These are phyloP conservation scores for Diarsia rubi DNA, from an alignment of 2,888 invertebrate species.

Conservation along the genomic window DNA sequence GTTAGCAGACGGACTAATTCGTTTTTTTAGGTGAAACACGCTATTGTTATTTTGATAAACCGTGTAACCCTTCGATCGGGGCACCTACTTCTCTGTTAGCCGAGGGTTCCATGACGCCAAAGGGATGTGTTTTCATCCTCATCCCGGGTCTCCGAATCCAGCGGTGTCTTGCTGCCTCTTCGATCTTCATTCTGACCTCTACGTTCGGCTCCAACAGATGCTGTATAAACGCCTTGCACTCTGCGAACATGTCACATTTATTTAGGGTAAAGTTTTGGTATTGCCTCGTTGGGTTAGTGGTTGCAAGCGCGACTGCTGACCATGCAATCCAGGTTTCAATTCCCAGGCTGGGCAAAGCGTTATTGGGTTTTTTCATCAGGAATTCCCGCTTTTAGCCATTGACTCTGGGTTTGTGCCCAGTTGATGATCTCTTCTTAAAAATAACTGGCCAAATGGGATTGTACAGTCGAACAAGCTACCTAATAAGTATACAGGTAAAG, in stretches of 20 bases:
- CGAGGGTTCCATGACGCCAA: constrained; percentile 79
- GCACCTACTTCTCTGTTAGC: constrained; percentile 79
- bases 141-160: constrained; percentile 91
- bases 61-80: not conserved
- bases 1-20: too few relatives aligned
- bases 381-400: not conserved
- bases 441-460: not conserved
- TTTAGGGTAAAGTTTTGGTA: not conserved
- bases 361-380: not conserved
- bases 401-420: not conserved
- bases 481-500: too few relatives aligned
- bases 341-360: not conserved
- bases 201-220: constrained; percentile 90
- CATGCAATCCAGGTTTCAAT: not conserved
- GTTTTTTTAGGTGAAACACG: too few relatives aligned
- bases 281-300: not conserved
- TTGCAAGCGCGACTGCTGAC: too few relatives aligned
- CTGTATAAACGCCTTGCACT: constrained; percentile 88
- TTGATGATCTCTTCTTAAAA: not conserved
- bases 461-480: too few relatives aligned
- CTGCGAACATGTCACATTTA: constrained; percentile 64
- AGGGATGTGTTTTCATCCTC: constrained; percentile 88
- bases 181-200: constrained; percentile 89
- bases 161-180: constrained; percentile 91
- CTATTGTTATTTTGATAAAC: not conserved